These are phyloP conservation scores for Aphaenogaster ashmeadi DNA, from an alignment of 1,140 invertebrate genomes.

Conservation along the genomic window DNA sequence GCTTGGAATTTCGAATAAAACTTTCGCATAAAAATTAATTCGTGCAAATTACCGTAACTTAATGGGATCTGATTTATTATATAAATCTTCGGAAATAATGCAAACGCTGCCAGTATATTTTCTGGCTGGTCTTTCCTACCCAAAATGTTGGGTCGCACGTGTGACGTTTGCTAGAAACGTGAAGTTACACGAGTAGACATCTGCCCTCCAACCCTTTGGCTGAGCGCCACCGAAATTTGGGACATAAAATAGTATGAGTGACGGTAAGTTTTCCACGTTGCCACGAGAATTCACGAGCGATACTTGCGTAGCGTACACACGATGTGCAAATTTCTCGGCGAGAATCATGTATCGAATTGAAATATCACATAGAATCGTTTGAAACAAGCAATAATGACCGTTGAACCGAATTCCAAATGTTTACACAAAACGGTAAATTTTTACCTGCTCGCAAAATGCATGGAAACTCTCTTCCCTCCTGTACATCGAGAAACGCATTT, in stretches of 20 bases:
- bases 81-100: background rate
- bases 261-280: slow-evolving; percentile 23
- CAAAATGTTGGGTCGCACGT: slow-evolving; percentile 15
- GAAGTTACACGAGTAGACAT: slow-evolving; percentile 17
- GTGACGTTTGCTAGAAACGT: slow-evolving; percentile 1
- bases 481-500: slow-evolving; percentile 19
- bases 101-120: background rate
- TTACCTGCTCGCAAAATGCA: background rate
- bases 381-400: background rate
- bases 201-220: slow-evolving; percentile 2
- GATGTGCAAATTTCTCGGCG: slow-evolving; percentile 61
- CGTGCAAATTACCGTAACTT: background rate
- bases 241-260: slow-evolving; percentile 27
- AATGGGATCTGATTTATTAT: slow-evolving; percentile 7
- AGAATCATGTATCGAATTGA: background rate
- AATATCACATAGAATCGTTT: background rate
- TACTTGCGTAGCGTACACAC: slow-evolving; percentile 2
- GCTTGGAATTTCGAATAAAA: background rate
- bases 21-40: background rate
- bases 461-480: background rate
- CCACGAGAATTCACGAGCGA: background rate
- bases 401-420: slow-evolving; percentile 8
- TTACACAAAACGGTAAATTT: slow-evolving; percentile 45
- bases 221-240: slow-evolving; percentile 16
- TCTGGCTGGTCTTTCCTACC: background rate